These are phyloP conservation scores for Sinohyriopsis cumingii DNA, from an alignment of 2,888 invertebrate species.

Conservation along the genomic window DNA sequence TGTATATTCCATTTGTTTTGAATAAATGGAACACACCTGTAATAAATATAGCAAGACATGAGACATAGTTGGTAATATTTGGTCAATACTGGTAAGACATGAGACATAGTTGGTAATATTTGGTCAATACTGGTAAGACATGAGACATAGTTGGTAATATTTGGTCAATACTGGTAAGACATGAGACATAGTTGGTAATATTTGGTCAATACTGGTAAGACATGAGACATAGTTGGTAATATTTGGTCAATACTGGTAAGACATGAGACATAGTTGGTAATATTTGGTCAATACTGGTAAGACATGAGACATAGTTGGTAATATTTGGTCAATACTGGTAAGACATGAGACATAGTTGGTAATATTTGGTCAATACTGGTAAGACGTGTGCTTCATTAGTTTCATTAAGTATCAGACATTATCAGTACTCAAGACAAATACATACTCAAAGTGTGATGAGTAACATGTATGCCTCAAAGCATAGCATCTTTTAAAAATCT, in stretches of 20 bases:
- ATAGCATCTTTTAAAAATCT: background rate
- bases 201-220: constrained; percentile 75
- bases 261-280: constrained; percentile 81
- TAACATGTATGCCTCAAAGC: background rate
- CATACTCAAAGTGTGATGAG: background rate
- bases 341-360: no score
- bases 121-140: constrained; percentile 75
- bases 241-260: constrained; percentile 75
- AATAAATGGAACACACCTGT: constrained; percentile 75
- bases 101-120: constrained; percentile 80
- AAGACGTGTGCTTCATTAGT: background rate
- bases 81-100: constrained; percentile 63
- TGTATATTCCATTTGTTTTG: constrained; percentile 77
- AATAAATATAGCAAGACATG: constrained; percentile 91
- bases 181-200: constrained; percentile 81
- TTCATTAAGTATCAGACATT: background rate
- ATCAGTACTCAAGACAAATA: background rate
- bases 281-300: constrained; percentile 74
- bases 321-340: constrained; percentile 75
- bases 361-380: constrained; percentile 75
- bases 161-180: constrained; percentile 74
- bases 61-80: constrained; percentile 80
- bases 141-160: constrained; percentile 81
- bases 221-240: constrained; percentile 82
- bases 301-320: constrained; percentile 81